A percentile compares a stretch with the other conserved stretches of the same genome.
Conservation (phyloP, 1,140 invertebrate species). For the Procambarus clarkii region DNA sequence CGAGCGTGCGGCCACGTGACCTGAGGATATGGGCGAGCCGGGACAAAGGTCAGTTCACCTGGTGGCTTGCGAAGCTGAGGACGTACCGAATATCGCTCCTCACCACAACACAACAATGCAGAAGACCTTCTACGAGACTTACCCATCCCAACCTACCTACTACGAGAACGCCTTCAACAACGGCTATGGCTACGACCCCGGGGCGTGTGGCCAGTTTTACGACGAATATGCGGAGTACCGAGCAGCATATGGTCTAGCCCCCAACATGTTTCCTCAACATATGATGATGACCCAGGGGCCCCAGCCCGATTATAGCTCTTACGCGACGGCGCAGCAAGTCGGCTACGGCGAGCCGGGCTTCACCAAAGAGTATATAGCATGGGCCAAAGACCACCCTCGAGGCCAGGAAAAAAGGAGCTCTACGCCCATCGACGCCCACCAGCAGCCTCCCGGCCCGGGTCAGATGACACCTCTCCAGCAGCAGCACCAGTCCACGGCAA, state of each 20-base stretch:
- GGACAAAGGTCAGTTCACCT: constrained; percentile 58
- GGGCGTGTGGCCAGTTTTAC: constrained; percentile 39
- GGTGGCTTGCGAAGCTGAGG: constrained; percentile 51
- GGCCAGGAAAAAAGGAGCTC: constrained; percentile 31
- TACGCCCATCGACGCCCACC: background rate
- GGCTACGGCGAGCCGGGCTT: constrained; percentile 33
- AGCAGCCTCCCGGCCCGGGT: background rate
- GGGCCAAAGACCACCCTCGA: constrained; percentile 39
- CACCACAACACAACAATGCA: constrained; percentile 27
- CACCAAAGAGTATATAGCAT: constrained; percentile 32
- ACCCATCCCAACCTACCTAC: constrained; percentile 45
- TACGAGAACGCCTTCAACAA: constrained; percentile 52
- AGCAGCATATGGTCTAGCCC: constrained; percentile 13
- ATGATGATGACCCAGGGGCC: constrained; percentile 29
- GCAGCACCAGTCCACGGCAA: background rate
- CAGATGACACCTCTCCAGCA: background rate
- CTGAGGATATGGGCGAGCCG: constrained; percentile 57
- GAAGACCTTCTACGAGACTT: constrained; percentile 48
- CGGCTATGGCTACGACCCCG: constrained; percentile 32
- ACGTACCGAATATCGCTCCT: background rate
- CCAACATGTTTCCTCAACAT: constrained; percentile 52
- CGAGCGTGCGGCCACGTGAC: constrained; percentile 13
- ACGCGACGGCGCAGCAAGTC: constrained; percentile 17
- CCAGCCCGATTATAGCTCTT: constrained; percentile 18
- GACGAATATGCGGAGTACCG: constrained; percentile 48